Percentiles rank a stretch among this genome's conserved stretches.
Evolutionary conservation across 1,140 invertebrate genomes (phyloP).

Genomic region (Drosophila burlai): DNA sequence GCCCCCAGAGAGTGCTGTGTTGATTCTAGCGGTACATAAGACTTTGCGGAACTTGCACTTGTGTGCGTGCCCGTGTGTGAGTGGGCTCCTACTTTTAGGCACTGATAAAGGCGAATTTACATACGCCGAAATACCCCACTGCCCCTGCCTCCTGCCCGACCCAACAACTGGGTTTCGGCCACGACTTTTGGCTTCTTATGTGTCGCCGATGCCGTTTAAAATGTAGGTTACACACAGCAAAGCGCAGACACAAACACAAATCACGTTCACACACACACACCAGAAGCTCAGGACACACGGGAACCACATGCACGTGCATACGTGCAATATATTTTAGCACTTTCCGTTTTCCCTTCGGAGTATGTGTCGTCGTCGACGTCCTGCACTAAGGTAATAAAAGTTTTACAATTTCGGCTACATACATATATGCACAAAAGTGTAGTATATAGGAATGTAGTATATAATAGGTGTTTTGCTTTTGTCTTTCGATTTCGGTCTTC

Average conservation of each 20-base stretch:
- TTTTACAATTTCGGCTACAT: slow-evolving; percentile 33
- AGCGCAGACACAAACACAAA: slow-evolving; percentile 33
- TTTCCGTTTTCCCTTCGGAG: slow-evolving; percentile 32
- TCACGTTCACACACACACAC: slow-evolving; percentile 27
- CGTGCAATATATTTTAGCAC: slow-evolving; percentile 54
- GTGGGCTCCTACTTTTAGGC: slow-evolving; percentile 56
- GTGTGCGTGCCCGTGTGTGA: slow-evolving; percentile 28
- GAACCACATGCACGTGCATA: slow-evolving; percentile 39
- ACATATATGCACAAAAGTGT: background rate
- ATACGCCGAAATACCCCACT: slow-evolving; percentile 37
- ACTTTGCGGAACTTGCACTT: slow-evolving; percentile 48
- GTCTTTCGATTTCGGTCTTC: slow-evolving; percentile 12
- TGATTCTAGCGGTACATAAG: slow-evolving; percentile 59
- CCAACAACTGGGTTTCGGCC: slow-evolving; percentile 54
- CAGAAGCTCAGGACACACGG: background rate
- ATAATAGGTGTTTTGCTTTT: slow-evolving; percentile 10
- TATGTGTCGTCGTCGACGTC: slow-evolving; percentile 14
- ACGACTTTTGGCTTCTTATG: slow-evolving; percentile 70
- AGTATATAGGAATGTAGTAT: background rate
- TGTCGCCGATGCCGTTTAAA: slow-evolving; percentile 65
- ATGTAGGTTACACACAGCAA: slow-evolving; percentile 77
- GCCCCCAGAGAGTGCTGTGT: slow-evolving; percentile 55
- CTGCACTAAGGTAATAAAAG: slow-evolving; percentile 49
- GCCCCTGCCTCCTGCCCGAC: slow-evolving; percentile 1
- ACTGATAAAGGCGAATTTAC: slow-evolving; percentile 78